Percentiles rank a stretch among this genome's conserved stretches.
Conservation (phyloP, 2,888 invertebrate species). For the Drosophila austrosaltans region DNA sequence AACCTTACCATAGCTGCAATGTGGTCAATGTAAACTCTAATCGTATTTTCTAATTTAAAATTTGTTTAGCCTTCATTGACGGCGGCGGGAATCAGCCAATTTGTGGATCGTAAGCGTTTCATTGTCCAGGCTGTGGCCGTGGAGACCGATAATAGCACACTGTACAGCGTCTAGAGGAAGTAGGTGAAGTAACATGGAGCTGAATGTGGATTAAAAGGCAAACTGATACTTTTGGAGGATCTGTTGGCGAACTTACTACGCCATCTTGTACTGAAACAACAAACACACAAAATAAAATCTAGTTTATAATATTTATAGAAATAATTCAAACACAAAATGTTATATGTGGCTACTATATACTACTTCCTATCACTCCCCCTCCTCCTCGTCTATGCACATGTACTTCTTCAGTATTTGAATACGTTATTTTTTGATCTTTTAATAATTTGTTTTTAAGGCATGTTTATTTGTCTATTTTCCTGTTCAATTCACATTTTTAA, state of each 20-base stretch:
- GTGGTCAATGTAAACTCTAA: not conserved
- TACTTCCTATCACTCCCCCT: not conserved
- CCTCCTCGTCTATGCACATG: not conserved
- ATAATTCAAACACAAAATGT: not conserved
- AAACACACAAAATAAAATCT: conserved; percentile 37
- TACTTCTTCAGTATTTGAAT: conserved; percentile 6
- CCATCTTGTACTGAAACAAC: conserved; percentile 34
- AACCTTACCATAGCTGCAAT: not conserved
- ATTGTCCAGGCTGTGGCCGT: conserved; percentile 81
- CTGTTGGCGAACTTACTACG: conserved; percentile 1
- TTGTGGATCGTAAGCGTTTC: conserved; percentile 78
- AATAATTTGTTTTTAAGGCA: conserved; percentile 5
- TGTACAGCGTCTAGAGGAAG: conserved; percentile 66
- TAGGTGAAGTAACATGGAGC: conserved; percentile 19
- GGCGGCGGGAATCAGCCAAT: conserved; percentile 48
- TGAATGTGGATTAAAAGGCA: conserved; percentile 8
- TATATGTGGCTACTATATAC: not conserved
- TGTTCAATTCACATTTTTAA: conserved; percentile 2
- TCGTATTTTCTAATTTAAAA: not conserved
- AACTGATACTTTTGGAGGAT: conserved; percentile 10
- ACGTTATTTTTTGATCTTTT: not conserved
- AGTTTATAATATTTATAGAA: conserved; percentile 41
- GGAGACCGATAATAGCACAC: conserved; percentile 79
- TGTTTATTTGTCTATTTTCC: not conserved
- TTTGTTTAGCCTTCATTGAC: conserved; percentile 49